Percentiles rank a stretch among this genome's conserved stretches.
Conservation (phyloP, 2,888 invertebrate species). For the Nudaria mundana region DNA sequence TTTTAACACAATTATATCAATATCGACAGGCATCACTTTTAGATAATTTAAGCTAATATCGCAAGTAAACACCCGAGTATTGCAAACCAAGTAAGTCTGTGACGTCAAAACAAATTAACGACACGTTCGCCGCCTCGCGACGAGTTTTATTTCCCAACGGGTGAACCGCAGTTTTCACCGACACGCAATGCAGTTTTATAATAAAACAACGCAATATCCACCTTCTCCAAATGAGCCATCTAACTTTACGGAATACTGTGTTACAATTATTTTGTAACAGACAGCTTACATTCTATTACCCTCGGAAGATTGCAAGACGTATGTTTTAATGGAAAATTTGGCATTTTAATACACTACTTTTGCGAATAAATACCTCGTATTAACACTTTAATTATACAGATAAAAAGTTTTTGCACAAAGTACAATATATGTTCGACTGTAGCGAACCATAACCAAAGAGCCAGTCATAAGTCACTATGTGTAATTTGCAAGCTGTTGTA, state of each 20-base stretch:
- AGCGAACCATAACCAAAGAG: slow-evolving; percentile 8
- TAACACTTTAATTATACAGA: neutral
- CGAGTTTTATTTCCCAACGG: slow-evolving; percentile 75
- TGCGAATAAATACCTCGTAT: neutral
- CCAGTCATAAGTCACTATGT: slow-evolving; percentile 11
- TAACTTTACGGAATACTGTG: slow-evolving; percentile 32
- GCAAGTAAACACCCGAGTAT: slow-evolving; percentile 26
- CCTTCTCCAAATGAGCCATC: slow-evolving; percentile 31
- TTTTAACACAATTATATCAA: no score
- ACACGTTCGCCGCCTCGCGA: slow-evolving; percentile 49
- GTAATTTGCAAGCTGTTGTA: slow-evolving; percentile 16
- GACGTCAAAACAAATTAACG: slow-evolving; percentile 68
- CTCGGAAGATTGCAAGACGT: slow-evolving; percentile 1
- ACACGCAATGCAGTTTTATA: slow-evolving; percentile 45
- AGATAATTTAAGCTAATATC: slow-evolving; percentile 25
- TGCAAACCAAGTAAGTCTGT: slow-evolving; percentile 35
- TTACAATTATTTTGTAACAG: slow-evolving; percentile 30
- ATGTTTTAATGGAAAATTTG: slow-evolving; percentile 3
- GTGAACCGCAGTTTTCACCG: slow-evolving; percentile 50
- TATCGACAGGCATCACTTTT: slow-evolving; percentile 21
- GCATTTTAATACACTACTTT: neutral
- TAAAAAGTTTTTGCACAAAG: slow-evolving; percentile 3
- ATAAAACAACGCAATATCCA: slow-evolving; percentile 36
- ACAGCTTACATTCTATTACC: slow-evolving; percentile 12
- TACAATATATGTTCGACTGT: neutral